Evolutionary conservation across 1,140 invertebrate species (phyloP).

Genomic region (Harlomillsia oculata): DNA sequence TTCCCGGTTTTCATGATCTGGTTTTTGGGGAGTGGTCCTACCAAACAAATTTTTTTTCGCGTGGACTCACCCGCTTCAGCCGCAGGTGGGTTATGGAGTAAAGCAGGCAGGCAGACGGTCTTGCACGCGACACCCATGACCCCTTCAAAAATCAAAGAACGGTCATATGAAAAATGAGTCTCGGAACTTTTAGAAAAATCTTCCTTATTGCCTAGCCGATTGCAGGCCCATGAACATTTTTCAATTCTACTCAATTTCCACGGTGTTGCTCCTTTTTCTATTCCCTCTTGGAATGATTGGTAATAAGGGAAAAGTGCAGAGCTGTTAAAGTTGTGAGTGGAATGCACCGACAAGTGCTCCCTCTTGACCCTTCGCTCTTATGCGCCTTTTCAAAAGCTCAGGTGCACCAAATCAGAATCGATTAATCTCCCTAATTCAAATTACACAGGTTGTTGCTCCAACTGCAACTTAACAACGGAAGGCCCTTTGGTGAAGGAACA

Average conservation of each 20-base stretch:
- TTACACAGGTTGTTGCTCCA: slow-evolving; percentile 2
- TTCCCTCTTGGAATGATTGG: too few relatives aligned
- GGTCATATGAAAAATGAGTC: slow-evolving; percentile 29
- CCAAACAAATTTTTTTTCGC: slow-evolving; percentile 9
- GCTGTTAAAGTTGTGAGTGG: too few relatives aligned
- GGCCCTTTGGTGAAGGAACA: too few relatives aligned
- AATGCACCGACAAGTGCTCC: too few relatives aligned
- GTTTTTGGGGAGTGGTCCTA: slow-evolving; percentile 22
- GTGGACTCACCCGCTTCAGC: slow-evolving; percentile 10
- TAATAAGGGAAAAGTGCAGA: too few relatives aligned
- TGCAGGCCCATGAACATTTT: too few relatives aligned
- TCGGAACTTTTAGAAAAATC: too few relatives aligned
- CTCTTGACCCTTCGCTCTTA: too few relatives aligned
- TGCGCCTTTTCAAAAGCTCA: too few relatives aligned
- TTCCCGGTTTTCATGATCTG: slow-evolving; percentile 29
- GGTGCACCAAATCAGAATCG: slow-evolving; percentile 9
- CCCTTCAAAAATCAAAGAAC: slow-evolving; percentile 22
- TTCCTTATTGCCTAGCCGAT: too few relatives aligned
- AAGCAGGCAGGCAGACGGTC: slow-evolving; percentile 20
- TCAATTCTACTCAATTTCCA: too few relatives aligned
- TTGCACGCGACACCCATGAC: slow-evolving; percentile 28
- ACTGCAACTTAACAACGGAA: not conserved
- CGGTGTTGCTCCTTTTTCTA: too few relatives aligned
- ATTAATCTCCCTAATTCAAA: slow-evolving; percentile 21
- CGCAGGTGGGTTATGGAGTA: slow-evolving; percentile 18